Evolutionary conservation across 92 coral and sea anemone species (phyloP).

Genomic region (Epizoanthus ramosus): DNA sequence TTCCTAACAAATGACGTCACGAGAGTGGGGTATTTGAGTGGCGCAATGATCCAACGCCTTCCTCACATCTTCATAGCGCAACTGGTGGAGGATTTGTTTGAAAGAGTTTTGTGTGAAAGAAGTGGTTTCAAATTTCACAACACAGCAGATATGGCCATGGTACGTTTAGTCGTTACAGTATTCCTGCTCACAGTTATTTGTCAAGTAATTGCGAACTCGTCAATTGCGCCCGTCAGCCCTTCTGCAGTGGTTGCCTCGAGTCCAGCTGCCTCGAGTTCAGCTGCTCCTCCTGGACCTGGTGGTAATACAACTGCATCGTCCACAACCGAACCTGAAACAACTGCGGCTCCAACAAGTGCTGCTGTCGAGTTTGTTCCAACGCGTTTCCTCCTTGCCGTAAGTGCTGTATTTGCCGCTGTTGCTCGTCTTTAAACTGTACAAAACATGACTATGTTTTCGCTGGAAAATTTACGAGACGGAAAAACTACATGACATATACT

Average conservation of each 20-base stretch:
- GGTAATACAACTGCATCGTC: background rate
- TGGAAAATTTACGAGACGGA: background rate
- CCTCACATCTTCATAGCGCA: conserved; percentile 18
- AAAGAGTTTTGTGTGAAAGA: background rate
- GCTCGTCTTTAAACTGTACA: conserved; percentile 16
- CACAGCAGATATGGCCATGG: background rate
- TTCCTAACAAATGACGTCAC: conserved; percentile 33
- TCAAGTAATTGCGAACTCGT: background rate
- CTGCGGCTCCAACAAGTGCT: background rate
- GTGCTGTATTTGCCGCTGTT: conserved; percentile 37
- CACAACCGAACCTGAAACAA: background rate
- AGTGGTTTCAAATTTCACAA: conserved; percentile 26
- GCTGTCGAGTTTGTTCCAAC: conserved; percentile 16
- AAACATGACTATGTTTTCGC: background rate
- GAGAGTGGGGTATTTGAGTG: conserved; percentile 51
- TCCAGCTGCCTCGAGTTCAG: no score
- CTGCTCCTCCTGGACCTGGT: background rate
- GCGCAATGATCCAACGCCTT: conserved; percentile 59
- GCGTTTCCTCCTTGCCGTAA: conserved; percentile 13
- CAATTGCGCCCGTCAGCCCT: background rate
- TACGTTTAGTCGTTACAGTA: conserved; percentile 19
- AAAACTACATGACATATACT: background rate
- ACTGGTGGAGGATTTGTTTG: background rate
- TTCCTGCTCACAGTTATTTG: conserved; percentile 25
- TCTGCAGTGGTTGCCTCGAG: background rate